Evolutionary conservation across 2,113 vertebrate genomes (phyloP).

Genomic region (Phyllopteryx taeniolatus): DNA sequence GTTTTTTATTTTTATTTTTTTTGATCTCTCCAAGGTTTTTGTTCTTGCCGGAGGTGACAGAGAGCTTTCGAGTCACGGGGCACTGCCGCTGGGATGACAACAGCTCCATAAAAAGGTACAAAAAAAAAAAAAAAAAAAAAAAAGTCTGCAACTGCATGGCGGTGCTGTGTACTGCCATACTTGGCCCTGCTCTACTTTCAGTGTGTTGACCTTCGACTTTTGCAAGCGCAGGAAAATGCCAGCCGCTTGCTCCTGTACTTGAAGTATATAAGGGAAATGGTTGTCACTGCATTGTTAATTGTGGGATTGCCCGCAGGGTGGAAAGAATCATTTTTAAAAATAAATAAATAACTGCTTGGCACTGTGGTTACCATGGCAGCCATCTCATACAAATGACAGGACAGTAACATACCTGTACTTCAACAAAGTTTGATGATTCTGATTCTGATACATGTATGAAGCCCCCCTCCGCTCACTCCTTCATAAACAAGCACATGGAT

Average conservation of each 20-base stretch:
- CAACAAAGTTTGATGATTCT: no score
- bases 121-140: background rate
- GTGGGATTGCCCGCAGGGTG: conserved; percentile 36
- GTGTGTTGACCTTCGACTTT: background rate
- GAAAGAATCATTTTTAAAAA: background rate
- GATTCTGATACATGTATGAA: no score
- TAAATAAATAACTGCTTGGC: conserved; percentile 12
- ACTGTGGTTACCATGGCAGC: conserved; percentile 57
- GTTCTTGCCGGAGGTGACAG: background rate
- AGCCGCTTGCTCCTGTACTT: background rate
- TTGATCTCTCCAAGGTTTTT: background rate
- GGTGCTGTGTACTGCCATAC: background rate
- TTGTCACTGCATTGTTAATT: conserved; percentile 39
- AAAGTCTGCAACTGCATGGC: background rate
- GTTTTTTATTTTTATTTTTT: background rate
- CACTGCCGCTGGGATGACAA: background rate
- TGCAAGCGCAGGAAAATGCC: background rate
- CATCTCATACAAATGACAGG: conserved; percentile 12
- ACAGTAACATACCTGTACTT: no score
- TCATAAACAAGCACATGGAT: no score
- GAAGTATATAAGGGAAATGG: conserved; percentile 33
- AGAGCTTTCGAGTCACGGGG: background rate
- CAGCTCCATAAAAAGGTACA: background rate
- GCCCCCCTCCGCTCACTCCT: no score
- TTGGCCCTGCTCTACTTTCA: background rate